A percentile compares a stretch with the other conserved stretches of the same genome.
Conservation (phyloP, 2,888 invertebrate species). For the Troides oblongomaculatus region DNA sequence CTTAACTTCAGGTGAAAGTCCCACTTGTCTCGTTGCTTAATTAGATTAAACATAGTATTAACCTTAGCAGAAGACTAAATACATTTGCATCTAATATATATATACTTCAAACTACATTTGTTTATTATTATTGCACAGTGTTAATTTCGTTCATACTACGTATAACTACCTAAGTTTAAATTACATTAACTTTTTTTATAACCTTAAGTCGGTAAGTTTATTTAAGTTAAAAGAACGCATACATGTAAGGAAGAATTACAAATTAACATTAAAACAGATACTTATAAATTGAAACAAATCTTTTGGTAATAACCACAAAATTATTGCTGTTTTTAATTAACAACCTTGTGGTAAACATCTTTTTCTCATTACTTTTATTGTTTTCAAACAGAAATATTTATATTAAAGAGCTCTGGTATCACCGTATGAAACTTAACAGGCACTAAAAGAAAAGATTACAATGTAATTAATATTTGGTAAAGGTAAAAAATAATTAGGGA, state of each 20-base stretch:
- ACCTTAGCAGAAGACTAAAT: too few relatives aligned
- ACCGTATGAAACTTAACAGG: neutral
- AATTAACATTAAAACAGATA: neutral
- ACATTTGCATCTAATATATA: too few relatives aligned
- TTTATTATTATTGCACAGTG: too few relatives aligned
- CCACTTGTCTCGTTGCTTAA: too few relatives aligned
- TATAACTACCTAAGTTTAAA: too few relatives aligned
- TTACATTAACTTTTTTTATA: neutral
- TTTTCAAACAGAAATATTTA: neutral
- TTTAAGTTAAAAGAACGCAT: neutral
- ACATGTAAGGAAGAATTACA: neutral
- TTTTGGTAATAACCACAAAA: neutral
- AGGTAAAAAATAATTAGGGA: conserved; percentile 37
- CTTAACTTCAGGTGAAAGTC: too few relatives aligned
- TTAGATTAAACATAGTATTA: too few relatives aligned
- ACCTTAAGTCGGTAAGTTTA: neutral
- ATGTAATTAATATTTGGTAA: conserved; percentile 28
- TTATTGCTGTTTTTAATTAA: conserved; percentile 1
- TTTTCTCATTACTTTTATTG: neutral
- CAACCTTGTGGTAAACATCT: neutral
- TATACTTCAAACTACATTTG: too few relatives aligned
- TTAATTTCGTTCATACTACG: too few relatives aligned
- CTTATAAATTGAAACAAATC: neutral
- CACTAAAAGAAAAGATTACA: neutral
- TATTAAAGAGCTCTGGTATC: neutral